These are phyloP conservation scores for Saimiri boliviensis DNA, from an alignment of 2,113 vertebrate species.

Conservation along the genomic window DNA sequence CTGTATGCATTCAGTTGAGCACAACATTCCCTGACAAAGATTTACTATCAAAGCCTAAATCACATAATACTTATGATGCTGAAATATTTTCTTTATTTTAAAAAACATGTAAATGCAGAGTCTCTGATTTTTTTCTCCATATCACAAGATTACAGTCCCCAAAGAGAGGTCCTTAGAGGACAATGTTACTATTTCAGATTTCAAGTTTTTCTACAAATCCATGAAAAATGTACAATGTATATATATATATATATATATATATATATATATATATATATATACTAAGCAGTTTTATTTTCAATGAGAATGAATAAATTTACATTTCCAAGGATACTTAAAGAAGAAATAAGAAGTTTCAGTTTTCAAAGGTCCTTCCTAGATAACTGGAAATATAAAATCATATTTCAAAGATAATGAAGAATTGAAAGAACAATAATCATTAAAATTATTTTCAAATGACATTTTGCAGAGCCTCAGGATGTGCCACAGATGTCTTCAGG, in stretches of 20 bases:
- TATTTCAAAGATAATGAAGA: not conserved
- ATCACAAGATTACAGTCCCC: not conserved
- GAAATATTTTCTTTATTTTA: not conserved
- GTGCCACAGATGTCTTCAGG: not conserved
- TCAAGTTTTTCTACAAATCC: not conserved
- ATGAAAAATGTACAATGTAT: not conserved
- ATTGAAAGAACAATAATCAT: not conserved
- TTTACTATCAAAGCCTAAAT: not conserved
- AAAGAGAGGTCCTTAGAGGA: not conserved
- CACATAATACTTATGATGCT: not conserved
- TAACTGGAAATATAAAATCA: not conserved
- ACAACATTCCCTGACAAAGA: not conserved
- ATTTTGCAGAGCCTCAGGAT: not conserved
- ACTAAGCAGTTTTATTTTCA: not conserved
- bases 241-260: not conserved
- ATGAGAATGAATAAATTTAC: conserved; percentile 6
- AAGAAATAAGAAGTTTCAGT: not conserved
- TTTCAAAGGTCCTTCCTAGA: not conserved
- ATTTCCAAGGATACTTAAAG: not conserved
- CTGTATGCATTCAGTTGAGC: not conserved
- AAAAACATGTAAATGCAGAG: not conserved
- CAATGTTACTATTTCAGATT: not conserved
- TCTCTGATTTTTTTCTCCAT: not conserved
- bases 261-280: not conserved
- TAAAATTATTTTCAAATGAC: not conserved